Base-by-base conservation (phyloP, 2,113 vertebrate genomes). In the Coracopsis vasa region DNA sequence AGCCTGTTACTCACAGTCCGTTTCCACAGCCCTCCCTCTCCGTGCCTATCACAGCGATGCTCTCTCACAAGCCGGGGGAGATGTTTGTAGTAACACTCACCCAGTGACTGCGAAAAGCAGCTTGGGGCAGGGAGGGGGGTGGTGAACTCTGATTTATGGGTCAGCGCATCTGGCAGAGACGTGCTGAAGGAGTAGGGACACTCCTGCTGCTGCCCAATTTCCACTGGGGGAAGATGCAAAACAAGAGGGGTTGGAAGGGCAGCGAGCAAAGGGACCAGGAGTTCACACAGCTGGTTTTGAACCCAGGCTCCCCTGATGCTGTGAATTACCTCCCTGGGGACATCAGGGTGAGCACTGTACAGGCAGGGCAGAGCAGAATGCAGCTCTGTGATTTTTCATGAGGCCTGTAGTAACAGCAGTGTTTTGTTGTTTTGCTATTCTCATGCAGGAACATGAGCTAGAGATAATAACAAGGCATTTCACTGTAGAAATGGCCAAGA, bases 1-100 rank as follows among this genome's bases (percentile, higher is more conserved):
- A 33, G 93, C 91, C 91, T 56, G 33, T 93, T 88, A 90, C 69
- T 96, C 92, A 93, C 16, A 48, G 86, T 94, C 75, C 77, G 50
- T 91, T 96, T 94, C 85, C 83, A 54, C 90, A 89, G 91, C 94
- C 90, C 54, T 86, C 79, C 88, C 82, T 92, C 82, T 39, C 60
- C 0, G 0, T 13, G 44, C 4, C 2, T 65, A 37, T 91, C 73
- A 41, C 83, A 44, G 80, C 11, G 0, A 64, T 79, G 73, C 15
- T 3, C 77, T 90, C 90, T 84, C 91, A 87, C 90, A 83, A 58
- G 82, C 28, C 0, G 58, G 79, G 73, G 35, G 86, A 93, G 74
- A 53, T 1, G 3, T 35, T 74, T 70, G 47, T 62, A 47, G 80
- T 89, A 92, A 64, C 89, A 31, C 90, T 95, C 92, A 58, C 39